These are phyloP conservation scores for Phenganax stokvisi DNA, from an alignment of 92 coral and sea anemone species.

Conservation along the genomic window DNA sequence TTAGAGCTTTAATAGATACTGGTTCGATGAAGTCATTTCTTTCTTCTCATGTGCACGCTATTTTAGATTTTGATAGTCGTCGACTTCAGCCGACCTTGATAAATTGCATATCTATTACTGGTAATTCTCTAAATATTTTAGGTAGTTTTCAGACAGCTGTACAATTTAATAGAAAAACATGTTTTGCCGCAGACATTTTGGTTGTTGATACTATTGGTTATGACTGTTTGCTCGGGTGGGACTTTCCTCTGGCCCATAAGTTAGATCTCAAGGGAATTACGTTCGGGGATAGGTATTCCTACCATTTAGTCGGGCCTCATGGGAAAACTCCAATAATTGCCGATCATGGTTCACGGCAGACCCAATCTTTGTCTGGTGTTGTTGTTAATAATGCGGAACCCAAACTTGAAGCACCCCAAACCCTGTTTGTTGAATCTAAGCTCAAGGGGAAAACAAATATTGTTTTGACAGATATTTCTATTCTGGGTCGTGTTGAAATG, in stretches of 20 bases:
- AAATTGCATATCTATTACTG: too few relatives aligned
- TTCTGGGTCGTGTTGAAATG: constrained; percentile 29
- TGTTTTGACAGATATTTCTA: neutral
- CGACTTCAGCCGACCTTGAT: too few relatives aligned
- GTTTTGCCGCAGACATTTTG: too few relatives aligned
- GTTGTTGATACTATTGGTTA: too few relatives aligned
- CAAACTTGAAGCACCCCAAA: neutral
- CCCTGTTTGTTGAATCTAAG: constrained; percentile 7
- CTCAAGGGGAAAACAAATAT: neutral
- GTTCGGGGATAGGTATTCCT: neutral
- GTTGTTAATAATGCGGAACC: neutral
- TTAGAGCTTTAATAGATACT: neutral
- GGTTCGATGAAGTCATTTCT: too few relatives aligned
- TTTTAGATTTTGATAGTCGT: too few relatives aligned
- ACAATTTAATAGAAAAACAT: too few relatives aligned
- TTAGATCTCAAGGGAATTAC: constrained; percentile 3
- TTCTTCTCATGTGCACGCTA: too few relatives aligned
- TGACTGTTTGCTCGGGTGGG: too few relatives aligned
- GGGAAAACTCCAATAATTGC: constrained; percentile 17
- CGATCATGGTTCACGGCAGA: constrained; percentile 14
- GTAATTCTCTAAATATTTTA: too few relatives aligned
- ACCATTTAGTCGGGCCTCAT: constrained; percentile 13
- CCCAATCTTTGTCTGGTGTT: neutral
- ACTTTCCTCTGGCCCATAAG: neutral
- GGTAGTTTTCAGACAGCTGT: too few relatives aligned